Conservation (phyloP, 1,140 invertebrate genomes). For the Wiebesia pumilae region DNA sequence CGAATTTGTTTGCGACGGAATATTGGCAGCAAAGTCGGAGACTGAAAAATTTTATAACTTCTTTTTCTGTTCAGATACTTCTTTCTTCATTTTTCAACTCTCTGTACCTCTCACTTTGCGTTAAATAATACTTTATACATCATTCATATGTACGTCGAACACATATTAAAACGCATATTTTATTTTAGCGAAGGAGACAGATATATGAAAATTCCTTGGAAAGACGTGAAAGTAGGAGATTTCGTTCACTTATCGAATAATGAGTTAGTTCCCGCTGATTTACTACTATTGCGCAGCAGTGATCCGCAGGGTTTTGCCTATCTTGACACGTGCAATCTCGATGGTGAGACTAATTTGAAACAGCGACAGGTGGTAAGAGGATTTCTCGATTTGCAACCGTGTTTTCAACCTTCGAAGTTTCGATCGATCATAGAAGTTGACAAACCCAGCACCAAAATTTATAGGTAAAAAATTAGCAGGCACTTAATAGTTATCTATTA, state of each 20-base stretch:
- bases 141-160: too few relatives aligned
- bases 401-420: constrained; percentile 89
- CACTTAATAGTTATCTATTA: not conserved
- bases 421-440: constrained; percentile 91
- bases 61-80: too few relatives aligned
- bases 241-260: constrained; percentile 97
- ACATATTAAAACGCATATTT: too few relatives aligned
- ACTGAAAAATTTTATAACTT: too few relatives aligned
- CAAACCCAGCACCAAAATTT: constrained; percentile 95
- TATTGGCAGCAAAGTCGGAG: too few relatives aligned
- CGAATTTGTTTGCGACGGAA: too few relatives aligned
- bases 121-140: too few relatives aligned
- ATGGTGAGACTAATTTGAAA: constrained; percentile 99
- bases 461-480: constrained; percentile 77
- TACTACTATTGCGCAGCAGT: constrained; percentile 91
- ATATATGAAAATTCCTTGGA: constrained; percentile 92
- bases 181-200: constrained; percentile 84
- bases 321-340: constrained; percentile 97
- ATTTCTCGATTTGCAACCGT: constrained; percentile 79
- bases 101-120: too few relatives aligned
- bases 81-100: too few relatives aligned
- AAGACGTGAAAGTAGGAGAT: constrained; percentile 94
- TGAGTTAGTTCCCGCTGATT: constrained; percentile 96
- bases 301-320: constrained; percentile 96
- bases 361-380: constrained; percentile 90